Evolutionary conservation across 2,888 invertebrate genomes (phyloP).

Genomic region (Oligia latruncula): DNA sequence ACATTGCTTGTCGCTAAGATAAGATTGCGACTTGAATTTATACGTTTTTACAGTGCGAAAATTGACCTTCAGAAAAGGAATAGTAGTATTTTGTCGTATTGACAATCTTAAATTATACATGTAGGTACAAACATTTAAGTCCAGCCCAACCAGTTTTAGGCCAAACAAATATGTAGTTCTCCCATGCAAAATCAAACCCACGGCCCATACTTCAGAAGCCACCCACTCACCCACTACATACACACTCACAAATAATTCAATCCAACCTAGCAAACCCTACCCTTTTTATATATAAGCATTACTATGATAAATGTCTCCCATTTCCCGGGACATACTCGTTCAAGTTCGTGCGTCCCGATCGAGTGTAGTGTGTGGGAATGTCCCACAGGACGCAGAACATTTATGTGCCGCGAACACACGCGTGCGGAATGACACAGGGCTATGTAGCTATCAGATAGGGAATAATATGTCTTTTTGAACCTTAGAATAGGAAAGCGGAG

Average conservation of each 20-base stretch:
- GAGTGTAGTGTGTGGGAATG: slow-evolving; percentile 59
- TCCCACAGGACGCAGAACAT: slow-evolving; percentile 83
- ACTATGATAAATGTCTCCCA: slow-evolving; percentile 48
- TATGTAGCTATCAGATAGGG: slow-evolving; percentile 69
- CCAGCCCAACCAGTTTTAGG: too few relatives aligned
- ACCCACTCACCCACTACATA: neutral
- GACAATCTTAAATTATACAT: too few relatives aligned
- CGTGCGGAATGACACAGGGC: slow-evolving; percentile 77
- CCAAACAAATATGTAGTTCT: too few relatives aligned
- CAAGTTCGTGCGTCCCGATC: slow-evolving; percentile 52
- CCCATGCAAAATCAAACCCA: too few relatives aligned
- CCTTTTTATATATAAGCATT: slow-evolving; percentile 33
- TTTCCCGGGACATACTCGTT: slow-evolving; percentile 43
- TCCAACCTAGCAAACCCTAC: neutral
- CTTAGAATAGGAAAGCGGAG: neutral
- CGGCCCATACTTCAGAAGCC: neutral
- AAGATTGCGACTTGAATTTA: too few relatives aligned
- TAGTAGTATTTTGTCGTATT: too few relatives aligned
- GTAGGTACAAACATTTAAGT: too few relatives aligned
- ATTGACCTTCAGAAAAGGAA: too few relatives aligned
- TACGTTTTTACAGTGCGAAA: too few relatives aligned
- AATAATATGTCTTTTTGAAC: neutral
- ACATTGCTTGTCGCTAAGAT: too few relatives aligned
- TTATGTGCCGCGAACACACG: slow-evolving; percentile 84
- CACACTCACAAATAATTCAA: neutral